Evolutionary conservation across 2,113 vertebrate genomes (phyloP).

Genomic region (Cyanistes caeruleus): DNA sequence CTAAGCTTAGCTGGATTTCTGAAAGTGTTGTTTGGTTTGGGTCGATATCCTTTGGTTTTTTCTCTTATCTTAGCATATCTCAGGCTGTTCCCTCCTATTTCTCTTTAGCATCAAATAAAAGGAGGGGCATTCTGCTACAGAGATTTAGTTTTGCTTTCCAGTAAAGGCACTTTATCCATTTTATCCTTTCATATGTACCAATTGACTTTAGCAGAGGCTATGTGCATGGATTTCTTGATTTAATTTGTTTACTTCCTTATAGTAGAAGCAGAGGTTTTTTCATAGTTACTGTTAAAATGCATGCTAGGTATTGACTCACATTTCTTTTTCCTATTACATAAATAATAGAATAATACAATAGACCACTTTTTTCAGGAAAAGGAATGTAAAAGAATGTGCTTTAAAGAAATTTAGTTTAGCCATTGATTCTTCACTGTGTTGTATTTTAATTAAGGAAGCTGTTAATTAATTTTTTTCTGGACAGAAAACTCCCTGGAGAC

Average conservation of each 20-base stretch:
- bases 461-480: slow-evolving; percentile 12
- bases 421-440: slow-evolving; percentile 47
- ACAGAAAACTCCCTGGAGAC: slow-evolving; percentile 38
- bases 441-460: slow-evolving; percentile 67
- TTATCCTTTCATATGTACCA: neutral
- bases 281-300: slow-evolving; percentile 10
- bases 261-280: neutral
- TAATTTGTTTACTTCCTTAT: slow-evolving; percentile 22
- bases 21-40: neutral
- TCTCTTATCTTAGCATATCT: neutral
- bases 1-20: neutral
- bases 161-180: neutral
- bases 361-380: slow-evolving; percentile 51
- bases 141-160: neutral
- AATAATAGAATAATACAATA: slow-evolving; percentile 37
- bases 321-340: neutral
- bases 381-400: slow-evolving; percentile 15
- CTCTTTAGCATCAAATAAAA: neutral
- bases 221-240: neutral
- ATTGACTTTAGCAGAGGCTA: neutral
- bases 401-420: slow-evolving; percentile 61
- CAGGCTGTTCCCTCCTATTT: neutral
- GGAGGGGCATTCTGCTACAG: neutral
- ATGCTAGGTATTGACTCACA: neutral
- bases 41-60: neutral